Evolutionary conservation across 2,888 invertebrate genomes (phyloP), one percentile per base, ranked within the genome.

Genomic region (Aphidius colemani): DNA sequence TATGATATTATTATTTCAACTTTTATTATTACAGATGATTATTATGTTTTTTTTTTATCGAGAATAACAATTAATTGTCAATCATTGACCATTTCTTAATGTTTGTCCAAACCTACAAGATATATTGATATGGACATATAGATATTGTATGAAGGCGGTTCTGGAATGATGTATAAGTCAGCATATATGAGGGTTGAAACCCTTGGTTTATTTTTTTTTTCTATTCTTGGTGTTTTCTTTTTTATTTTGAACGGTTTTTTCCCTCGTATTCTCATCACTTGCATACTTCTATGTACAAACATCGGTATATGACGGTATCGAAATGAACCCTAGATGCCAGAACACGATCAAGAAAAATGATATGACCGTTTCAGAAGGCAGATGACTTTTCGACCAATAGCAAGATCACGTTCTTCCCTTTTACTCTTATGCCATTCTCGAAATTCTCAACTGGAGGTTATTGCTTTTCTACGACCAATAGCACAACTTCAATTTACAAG

Each of bases 301-400:
- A 56, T 56, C 13, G 13, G n/a, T 48, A 40, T 63, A 77, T 76
- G 13, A 18, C 13, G 13, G 13, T 18, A 74, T 77, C 30, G 30
- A 4, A 30, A 30, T 75, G 77, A 57, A 65, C 59, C 51, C 63
- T 44, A 64, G 60, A 60, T 61, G 60, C 57, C 64, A 64, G 71
- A 64, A 70, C 72, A 74, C 79, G 80, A 81, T 80, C 76, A 79
- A 81, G 81, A 79, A 81, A 80, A 81, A 79, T 79, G 80, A 81
- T 81, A 81, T 78, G 75, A 72, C 65, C 68, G 67, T 63, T 72
- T 75, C 74, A 71, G 67, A 67, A 75, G 73, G 73, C 73, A 75
- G 75, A 78, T 78, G 78, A 78, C 76, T 77, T 68, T 70, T 73
- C 73, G 70, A 69, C 76, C 79, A 79, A 79, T 81, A 76, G 79